Evolutionary conservation across 2,797 vertebrate species (phyloP).

Genomic region (Thaleichthys pacificus): DNA sequence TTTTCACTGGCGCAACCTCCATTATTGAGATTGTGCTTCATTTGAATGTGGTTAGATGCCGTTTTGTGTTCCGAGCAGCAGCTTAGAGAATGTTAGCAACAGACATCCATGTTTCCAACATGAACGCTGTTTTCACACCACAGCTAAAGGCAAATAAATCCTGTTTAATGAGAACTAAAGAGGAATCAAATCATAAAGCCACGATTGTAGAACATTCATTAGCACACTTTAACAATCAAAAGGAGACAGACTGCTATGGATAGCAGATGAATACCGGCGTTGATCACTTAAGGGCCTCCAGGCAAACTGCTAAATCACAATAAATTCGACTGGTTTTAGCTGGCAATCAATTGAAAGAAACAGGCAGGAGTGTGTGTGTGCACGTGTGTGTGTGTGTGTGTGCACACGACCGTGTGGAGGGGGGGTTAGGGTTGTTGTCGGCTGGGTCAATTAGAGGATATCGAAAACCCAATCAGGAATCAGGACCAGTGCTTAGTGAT

Average conservation of each 20-base stretch:
- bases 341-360: conserved; percentile 58
- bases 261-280: conserved; percentile 33
- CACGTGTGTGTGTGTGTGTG: conserved; percentile 14
- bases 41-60: conserved; percentile 55
- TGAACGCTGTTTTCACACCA: conserved; percentile 13
- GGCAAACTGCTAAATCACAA: neutral
- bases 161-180: conserved; percentile 8
- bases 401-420: conserved; percentile 31
- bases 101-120: conserved; percentile 32
- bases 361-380: conserved; percentile 16
- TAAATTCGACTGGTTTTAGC: conserved; percentile 13
- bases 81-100: conserved; percentile 33
- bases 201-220: conserved; percentile 37
- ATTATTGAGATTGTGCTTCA: conserved; percentile 40
- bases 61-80: conserved; percentile 43
- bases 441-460: conserved; percentile 60
- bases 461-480: conserved; percentile 57
- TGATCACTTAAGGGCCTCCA: neutral
- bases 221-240: conserved; percentile 15
- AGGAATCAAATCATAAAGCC: conserved; percentile 42
- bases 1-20: conserved; percentile 55
- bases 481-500: conserved; percentile 41
- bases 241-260: conserved; percentile 29
- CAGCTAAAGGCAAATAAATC: conserved; percentile 38
- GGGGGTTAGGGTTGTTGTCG: conserved; percentile 40